These are phyloP conservation scores for Dysmachus trigonus DNA, from an alignment of 2,888 invertebrate genomes.

Conservation along the genomic window DNA sequence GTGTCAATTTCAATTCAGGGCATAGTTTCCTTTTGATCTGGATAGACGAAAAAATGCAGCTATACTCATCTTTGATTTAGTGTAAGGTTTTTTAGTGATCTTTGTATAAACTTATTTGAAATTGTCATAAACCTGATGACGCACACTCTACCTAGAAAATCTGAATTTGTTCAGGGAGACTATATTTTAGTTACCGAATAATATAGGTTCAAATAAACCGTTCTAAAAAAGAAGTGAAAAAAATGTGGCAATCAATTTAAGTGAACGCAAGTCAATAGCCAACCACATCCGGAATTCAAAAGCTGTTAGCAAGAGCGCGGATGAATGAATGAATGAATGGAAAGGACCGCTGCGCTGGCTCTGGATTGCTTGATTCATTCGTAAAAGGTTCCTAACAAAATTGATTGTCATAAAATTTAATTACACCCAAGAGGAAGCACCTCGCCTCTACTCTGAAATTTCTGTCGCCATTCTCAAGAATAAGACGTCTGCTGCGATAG, in stretches of 20 bases:
- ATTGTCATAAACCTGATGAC: too few relatives aligned
- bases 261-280: background rate
- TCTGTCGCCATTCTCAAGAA: slow-evolving; percentile 48
- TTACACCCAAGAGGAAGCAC: slow-evolving; percentile 10
- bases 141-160: too few relatives aligned
- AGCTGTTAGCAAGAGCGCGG: background rate
- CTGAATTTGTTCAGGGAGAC: background rate
- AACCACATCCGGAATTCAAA: background rate
- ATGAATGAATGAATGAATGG: background rate
- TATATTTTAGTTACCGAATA: background rate
- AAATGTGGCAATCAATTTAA: background rate
- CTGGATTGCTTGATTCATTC: background rate
- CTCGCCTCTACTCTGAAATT: slow-evolving; percentile 26
- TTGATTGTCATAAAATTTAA: slow-evolving; percentile 47
- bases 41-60: too few relatives aligned
- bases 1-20: too few relatives aligned
- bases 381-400: slow-evolving; percentile 1
- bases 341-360: background rate
- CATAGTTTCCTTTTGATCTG: too few relatives aligned
- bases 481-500: background rate
- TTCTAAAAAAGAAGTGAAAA: background rate
- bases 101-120: too few relatives aligned
- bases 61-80: too few relatives aligned
- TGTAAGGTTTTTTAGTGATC: too few relatives aligned
- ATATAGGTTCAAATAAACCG: background rate